phyloP scores from a whole-genome alignment of 2,888 invertebrate species.

The Eristalinus aeneus region DNA sequence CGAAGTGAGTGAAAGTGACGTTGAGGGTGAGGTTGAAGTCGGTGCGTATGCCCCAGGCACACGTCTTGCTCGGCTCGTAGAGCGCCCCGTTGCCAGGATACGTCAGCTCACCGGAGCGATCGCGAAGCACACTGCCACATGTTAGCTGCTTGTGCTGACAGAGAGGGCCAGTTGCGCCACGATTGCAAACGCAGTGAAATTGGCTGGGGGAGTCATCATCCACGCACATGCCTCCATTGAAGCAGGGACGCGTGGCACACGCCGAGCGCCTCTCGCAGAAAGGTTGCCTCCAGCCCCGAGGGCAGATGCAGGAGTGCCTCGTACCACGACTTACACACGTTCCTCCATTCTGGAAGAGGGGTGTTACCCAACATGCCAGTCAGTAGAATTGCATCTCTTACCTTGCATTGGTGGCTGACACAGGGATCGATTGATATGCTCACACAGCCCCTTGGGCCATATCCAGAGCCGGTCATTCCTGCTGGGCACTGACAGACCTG shows the following conservation, averaged over 20 bases:
- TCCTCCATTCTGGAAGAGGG: slow-evolving; percentile 84
- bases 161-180: slow-evolving; percentile 84
- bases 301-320: slow-evolving; percentile 76
- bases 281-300: slow-evolving; percentile 81
- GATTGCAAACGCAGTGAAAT: slow-evolving; percentile 85
- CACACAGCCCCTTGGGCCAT: slow-evolving; percentile 89
- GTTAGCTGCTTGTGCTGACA: slow-evolving; percentile 84
- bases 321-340: slow-evolving; percentile 74
- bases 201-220: slow-evolving; percentile 56
- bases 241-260: slow-evolving; percentile 89
- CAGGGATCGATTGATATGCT: slow-evolving; percentile 80
- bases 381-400: slow-evolving; percentile 25
- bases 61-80: slow-evolving; percentile 85
- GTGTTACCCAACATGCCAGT: not conserved
- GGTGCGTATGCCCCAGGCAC: slow-evolving; percentile 90
- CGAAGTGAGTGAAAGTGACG: slow-evolving; percentile 89
- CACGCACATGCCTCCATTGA: slow-evolving; percentile 89
- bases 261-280: slow-evolving; percentile 82
- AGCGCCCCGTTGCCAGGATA: slow-evolving; percentile 82
- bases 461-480: slow-evolving; percentile 91
- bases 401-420: slow-evolving; percentile 82
- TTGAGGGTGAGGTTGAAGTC: slow-evolving; percentile 86
- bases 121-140: slow-evolving; percentile 84
- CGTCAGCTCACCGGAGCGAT: slow-evolving; percentile 83
- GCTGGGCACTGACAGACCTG: slow-evolving; percentile 89